Conservation (phyloP, 1,140 invertebrate species). For the Macrosteles quadrilineatus region DNA sequence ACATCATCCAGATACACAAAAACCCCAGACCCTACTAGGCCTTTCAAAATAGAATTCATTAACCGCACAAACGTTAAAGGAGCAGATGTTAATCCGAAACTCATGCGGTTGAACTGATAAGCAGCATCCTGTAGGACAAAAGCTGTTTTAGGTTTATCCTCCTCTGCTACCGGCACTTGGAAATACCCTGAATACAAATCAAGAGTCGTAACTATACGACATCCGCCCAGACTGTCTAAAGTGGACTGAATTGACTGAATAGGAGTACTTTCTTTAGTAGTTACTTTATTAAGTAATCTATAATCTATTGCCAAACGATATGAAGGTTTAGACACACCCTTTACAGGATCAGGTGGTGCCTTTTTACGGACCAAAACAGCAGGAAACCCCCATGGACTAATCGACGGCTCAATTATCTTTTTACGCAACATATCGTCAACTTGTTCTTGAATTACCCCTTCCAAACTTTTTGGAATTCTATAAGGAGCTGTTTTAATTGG, state of each 20-base stretch:
- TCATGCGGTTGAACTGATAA: constrained; percentile 47
- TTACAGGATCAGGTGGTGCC: background rate
- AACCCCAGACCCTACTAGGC: constrained; percentile 34
- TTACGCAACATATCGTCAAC: constrained; percentile 12
- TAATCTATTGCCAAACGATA: constrained; percentile 49
- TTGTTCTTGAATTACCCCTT: background rate
- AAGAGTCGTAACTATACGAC: constrained; percentile 52
- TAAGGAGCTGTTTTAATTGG: constrained; percentile 18
- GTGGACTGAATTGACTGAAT: constrained; percentile 54
- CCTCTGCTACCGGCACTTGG: constrained; percentile 52
- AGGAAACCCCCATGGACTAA: constrained; percentile 28
- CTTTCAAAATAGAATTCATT: constrained; percentile 48
- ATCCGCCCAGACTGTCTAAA: constrained; percentile 49
- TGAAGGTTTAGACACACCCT: no score
- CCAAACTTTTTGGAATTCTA: background rate
- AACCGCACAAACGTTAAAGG: constrained; percentile 50
- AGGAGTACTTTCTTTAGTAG: constrained; percentile 50
- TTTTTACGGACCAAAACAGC: constrained; percentile 34
- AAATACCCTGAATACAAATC: constrained; percentile 57
- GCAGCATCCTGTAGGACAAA: constrained; percentile 48
- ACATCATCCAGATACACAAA: constrained; percentile 40
- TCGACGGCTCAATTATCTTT: constrained; percentile 24
- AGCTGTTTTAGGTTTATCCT: constrained; percentile 52
- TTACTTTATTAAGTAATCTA: constrained; percentile 46
- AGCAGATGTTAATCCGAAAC: constrained; percentile 48